These are phyloP conservation scores for Apteryx owenii DNA, from an alignment of 2,113 vertebrate genomes.

Conservation along the genomic window DNA sequence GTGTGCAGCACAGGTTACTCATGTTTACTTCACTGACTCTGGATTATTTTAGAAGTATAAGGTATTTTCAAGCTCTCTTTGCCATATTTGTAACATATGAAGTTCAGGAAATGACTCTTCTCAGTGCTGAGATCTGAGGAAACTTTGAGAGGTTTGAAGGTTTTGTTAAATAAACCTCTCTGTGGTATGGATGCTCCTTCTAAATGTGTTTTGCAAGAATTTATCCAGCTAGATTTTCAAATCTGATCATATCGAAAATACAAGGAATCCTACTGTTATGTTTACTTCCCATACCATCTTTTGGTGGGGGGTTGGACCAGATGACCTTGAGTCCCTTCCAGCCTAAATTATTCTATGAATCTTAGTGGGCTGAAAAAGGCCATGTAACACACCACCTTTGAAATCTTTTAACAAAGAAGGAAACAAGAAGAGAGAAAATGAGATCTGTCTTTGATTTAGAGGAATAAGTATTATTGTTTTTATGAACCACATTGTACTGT, in stretches of 20 bases:
- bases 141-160: neutral
- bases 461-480: neutral
- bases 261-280: neutral
- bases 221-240: neutral
- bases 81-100: neutral
- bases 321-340: neutral
- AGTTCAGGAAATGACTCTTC: neutral
- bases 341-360: neutral
- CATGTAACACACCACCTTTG: neutral
- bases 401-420: neutral
- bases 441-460: neutral
- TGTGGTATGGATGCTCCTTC: neutral
- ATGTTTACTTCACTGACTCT: neutral
- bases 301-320: fast-evolving
- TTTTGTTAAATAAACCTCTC: neutral
- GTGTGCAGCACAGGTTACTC: neutral
- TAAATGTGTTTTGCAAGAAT: neutral
- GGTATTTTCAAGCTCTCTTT: constrained; percentile 12
- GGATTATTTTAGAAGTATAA: neutral
- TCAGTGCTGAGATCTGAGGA: neutral
- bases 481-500: neutral
- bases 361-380: neutral
- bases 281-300: neutral
- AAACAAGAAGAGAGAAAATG: neutral
- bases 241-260: neutral